Conservation (phyloP, 1,140 invertebrate genomes). For the Drosophila sproati region DNA sequence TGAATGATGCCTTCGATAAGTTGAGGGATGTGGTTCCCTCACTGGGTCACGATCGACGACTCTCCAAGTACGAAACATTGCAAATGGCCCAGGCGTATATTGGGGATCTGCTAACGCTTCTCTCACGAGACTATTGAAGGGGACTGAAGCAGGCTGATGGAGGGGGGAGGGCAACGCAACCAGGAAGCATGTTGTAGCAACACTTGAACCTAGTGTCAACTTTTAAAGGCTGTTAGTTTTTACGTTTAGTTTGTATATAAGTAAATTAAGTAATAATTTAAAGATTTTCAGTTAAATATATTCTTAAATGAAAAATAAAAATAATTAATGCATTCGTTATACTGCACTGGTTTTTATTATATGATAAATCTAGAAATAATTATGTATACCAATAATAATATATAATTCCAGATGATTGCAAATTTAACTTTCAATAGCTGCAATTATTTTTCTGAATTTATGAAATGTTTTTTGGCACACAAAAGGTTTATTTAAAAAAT, state of each 20-base stretch:
- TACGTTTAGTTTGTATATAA: slow-evolving; percentile 2
- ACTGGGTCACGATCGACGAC: slow-evolving; percentile 89
- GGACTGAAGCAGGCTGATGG: neutral
- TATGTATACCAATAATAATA: no score
- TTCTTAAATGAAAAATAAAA: neutral
- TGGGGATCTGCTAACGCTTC: slow-evolving; percentile 88
- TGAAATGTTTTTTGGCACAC: no score
- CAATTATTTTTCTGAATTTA: no score
- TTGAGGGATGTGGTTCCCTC: slow-evolving; percentile 92
- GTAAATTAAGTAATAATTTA: neutral
- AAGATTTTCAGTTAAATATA: neutral
- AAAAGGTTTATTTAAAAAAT: no score
- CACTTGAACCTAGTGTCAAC: slow-evolving; percentile 65
- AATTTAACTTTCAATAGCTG: no score
- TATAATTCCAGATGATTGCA: no score
- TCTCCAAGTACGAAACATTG: slow-evolving; percentile 94
- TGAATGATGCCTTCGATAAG: slow-evolving; percentile 93
- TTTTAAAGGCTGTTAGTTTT: slow-evolving; percentile 74
- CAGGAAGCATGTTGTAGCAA: slow-evolving; percentile 50
- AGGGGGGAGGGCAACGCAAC: slow-evolving; percentile 4
- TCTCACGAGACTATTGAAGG: slow-evolving; percentile 71
- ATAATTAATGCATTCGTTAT: no score
- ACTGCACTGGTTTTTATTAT: neutral
- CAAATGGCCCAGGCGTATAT: slow-evolving; percentile 96
- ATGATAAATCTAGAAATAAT: no score